phyloP scores from a whole-genome alignment of 1,140 invertebrate genomes.

The Propsilocerus akamusi region DNA sequence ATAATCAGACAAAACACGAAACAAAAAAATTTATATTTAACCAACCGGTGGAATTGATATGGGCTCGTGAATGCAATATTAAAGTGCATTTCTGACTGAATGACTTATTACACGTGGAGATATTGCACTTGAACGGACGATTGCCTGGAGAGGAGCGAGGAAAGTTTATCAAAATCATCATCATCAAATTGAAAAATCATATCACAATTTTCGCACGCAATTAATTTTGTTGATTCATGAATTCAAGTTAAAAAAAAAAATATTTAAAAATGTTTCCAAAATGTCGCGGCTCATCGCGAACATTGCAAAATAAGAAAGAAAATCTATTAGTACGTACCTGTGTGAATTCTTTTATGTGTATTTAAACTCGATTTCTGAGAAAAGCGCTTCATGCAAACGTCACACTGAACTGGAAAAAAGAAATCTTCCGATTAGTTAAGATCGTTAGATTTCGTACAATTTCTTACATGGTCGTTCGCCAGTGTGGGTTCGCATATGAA shows the following conservation, averaged over 20 bases:
- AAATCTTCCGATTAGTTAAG: slow-evolving; percentile 26
- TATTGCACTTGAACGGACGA: neutral
- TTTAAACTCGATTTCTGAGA: slow-evolving; percentile 60
- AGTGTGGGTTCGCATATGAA: slow-evolving; percentile 15
- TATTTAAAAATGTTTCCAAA: neutral
- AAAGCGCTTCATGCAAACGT: slow-evolving; percentile 53
- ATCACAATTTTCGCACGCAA: neutral
- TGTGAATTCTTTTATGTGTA: slow-evolving; percentile 69
- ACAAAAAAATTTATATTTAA: no score
- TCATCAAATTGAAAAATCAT: neutral
- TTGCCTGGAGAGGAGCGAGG: neutral
- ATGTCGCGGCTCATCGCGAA: neutral
- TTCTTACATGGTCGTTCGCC: neutral
- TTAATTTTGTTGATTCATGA: neutral
- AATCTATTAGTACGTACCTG: slow-evolving; percentile 42
- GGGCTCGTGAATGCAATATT: neutral
- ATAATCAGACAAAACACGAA: no score
- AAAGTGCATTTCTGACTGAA: neutral
- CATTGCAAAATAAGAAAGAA: neutral
- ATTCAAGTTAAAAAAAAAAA: neutral
- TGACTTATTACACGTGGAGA: neutral
- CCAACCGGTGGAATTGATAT: neutral
- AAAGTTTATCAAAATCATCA: neutral
- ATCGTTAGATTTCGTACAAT: neutral
- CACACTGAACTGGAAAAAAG: slow-evolving; percentile 50